A percentile compares a stretch with the other conserved stretches of the same genome.
These are phyloP conservation scores for Drosophila pullipes DNA, from an alignment of 2,888 invertebrate species.

Conservation along the genomic window DNA sequence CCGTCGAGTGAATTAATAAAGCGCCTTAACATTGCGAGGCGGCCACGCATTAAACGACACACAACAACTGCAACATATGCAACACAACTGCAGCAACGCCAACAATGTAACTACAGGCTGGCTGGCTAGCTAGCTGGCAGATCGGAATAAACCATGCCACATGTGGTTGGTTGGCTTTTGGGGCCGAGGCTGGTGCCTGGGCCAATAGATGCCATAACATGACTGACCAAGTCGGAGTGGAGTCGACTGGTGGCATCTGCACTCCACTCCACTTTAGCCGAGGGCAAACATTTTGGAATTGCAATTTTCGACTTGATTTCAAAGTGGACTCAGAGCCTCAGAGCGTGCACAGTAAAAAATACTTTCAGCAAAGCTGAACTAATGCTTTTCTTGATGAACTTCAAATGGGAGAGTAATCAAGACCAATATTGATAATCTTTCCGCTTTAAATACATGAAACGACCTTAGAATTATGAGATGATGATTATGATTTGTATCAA, in stretches of 20 bases:
- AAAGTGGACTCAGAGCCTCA: slow-evolving; percentile 57
- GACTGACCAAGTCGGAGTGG: slow-evolving; percentile 56
- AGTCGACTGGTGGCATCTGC: slow-evolving; percentile 32
- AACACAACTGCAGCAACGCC: slow-evolving; percentile 29
- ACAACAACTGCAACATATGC: slow-evolving; percentile 43
- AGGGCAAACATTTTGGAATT: slow-evolving; percentile 80
- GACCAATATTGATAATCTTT: no score
- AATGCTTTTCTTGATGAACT: neutral
- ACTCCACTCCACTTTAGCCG: slow-evolving; percentile 70
- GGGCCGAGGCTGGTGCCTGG: neutral
- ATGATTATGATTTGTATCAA: neutral
- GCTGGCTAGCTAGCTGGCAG: slow-evolving; percentile 23
- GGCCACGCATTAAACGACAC: slow-evolving; percentile 79
- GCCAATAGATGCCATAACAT: slow-evolving; percentile 74
- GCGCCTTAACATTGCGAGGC: slow-evolving; percentile 65
- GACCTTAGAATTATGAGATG: no score
- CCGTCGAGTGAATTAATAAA: slow-evolving; percentile 79
- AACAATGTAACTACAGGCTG: slow-evolving; percentile 54
- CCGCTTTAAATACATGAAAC: no score
- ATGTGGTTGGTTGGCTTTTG: slow-evolving; percentile 49
- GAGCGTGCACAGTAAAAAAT: slow-evolving; percentile 4
- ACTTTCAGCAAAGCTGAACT: neutral
- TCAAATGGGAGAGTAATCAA: no score
- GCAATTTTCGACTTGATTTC: slow-evolving; percentile 82
- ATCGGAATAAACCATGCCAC: slow-evolving; percentile 47